Percentiles rank a stretch among this genome's conserved stretches.
phyloP scores from a whole-genome alignment of 2,113 vertebrate genomes.

The Ariopsis seemanni region DNA sequence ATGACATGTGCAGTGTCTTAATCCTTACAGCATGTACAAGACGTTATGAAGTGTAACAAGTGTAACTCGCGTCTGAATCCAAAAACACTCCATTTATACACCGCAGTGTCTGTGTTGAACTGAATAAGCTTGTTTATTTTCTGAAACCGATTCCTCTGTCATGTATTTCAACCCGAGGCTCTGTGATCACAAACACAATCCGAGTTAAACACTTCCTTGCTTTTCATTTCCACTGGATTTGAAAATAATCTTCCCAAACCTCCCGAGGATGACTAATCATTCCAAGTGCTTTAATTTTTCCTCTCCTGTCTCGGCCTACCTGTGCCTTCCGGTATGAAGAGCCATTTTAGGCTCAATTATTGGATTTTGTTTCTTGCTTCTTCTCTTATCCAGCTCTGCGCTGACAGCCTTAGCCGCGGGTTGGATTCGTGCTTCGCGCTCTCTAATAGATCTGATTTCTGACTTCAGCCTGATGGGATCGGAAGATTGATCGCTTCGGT shows the following conservation, averaged over 20 bases:
- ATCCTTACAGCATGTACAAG: too few relatives aligned
- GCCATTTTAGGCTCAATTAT: slow-evolving; percentile 51
- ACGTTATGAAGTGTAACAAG: too few relatives aligned
- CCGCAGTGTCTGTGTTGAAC: background rate
- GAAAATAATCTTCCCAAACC: background rate
- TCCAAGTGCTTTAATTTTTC: slow-evolving; percentile 18
- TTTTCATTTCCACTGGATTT: slow-evolving; percentile 31
- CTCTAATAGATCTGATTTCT: slow-evolving; percentile 54
- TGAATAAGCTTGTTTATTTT: background rate
- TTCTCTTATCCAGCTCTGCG: slow-evolving; percentile 32
- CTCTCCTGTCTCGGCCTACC: slow-evolving; percentile 17
- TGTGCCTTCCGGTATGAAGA: slow-evolving; percentile 45
- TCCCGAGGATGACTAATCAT: slow-evolving; percentile 29
- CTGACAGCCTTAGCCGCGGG: slow-evolving; percentile 43
- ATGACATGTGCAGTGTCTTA: too few relatives aligned
- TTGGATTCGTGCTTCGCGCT: slow-evolving; percentile 39
- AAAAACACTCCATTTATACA: background rate
- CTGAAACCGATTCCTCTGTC: background rate
- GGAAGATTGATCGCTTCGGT: slow-evolving; percentile 51
- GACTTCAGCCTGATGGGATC: slow-evolving; percentile 48
- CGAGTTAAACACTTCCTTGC: background rate
- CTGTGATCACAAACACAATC: background rate
- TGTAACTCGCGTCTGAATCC: too few relatives aligned
- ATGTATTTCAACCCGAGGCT: background rate
- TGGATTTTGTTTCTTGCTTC: slow-evolving; percentile 39